Evolutionary conservation across 1,140 invertebrate species (phyloP), one percentile per base, ranked within the genome.

Genomic region (Eurosta solidaginis): DNA sequence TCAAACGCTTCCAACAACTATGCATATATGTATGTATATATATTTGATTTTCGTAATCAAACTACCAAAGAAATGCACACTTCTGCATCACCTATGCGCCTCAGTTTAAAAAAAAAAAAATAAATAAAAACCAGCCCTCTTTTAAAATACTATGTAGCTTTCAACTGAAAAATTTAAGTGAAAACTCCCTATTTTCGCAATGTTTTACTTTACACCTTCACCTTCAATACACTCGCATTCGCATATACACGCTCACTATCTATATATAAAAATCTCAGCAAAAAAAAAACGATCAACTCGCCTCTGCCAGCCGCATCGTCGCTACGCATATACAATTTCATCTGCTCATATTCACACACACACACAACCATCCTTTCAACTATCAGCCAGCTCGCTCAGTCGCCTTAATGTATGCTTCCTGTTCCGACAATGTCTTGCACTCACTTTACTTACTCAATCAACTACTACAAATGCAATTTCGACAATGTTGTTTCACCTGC

Each of bases 11-110:
- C 33, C 47, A 79, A 78, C 78, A 78, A n/a, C n/a, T n/a, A n/a
- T n/a, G 79, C 79, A 77, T 73, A 50, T 33, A 52, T 63, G 20
- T 74, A 78, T 52, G n/a, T n/a, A n/a, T n/a, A n/a, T n/a, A n/a
- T n/a, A n/a, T n/a, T n/a, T n/a, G n/a, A 20, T 49, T 44, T 68
- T 40, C 7, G 20, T 74, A 63, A 76, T 25, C 79, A 77, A 80
- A 79, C 79, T 84, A 84, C 80, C 78, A 84, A 85, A n/a, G 82
- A 84, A 84, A 79, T 83, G 84, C 84, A 86, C 84, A 84, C 84
- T 86, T 86, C 83, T 86, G 84, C 84, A 86, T 86, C 84, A 85
- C 82, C 73, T 74, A 68, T 68, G 59, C 59, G 33, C n/a, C 59
- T 36, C 33, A 68, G 40, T 40, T 68, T 68, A 68, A 68, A 20